phyloP scores from a whole-genome alignment of 2,888 invertebrate genomes.

The Nebria brevicollis region DNA sequence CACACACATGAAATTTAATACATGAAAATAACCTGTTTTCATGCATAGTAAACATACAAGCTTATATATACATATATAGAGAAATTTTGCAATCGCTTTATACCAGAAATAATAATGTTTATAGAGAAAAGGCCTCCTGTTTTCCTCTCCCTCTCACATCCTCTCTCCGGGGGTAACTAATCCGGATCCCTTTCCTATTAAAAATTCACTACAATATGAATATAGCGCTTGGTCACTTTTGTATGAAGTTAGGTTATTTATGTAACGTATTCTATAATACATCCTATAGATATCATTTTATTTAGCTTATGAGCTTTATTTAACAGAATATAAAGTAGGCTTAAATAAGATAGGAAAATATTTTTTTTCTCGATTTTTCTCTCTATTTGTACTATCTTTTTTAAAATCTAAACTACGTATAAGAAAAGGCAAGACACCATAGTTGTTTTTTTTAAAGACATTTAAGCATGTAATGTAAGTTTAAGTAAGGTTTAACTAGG shows the following conservation, averaged over 20 bases:
- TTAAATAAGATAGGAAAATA: too few relatives aligned
- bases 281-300: too few relatives aligned
- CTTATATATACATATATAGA: not conserved
- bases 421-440: too few relatives aligned
- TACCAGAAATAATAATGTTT: not conserved
- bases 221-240: not conserved
- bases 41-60: not conserved
- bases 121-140: not conserved
- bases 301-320: too few relatives aligned
- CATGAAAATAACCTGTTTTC: not conserved
- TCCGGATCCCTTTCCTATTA: not conserved
- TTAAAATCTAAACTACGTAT: too few relatives aligned
- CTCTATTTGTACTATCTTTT: too few relatives aligned
- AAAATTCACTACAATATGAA: not conserved
- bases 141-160: not conserved
- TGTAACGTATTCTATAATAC: not conserved
- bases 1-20: not conserved
- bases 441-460: too few relatives aligned
- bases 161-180: not conserved
- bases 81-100: not conserved
- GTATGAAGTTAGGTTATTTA: not conserved
- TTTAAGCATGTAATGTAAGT: too few relatives aligned
- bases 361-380: too few relatives aligned
- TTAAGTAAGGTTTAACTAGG: too few relatives aligned
- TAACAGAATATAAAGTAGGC: too few relatives aligned